Percentiles rank a stretch among this genome's conserved stretches.
These are phyloP conservation scores for Hydra vulgaris DNA, from an alignment of 30 jellyfish, hydroid and myxozoan genomes.

Conservation along the genomic window DNA sequence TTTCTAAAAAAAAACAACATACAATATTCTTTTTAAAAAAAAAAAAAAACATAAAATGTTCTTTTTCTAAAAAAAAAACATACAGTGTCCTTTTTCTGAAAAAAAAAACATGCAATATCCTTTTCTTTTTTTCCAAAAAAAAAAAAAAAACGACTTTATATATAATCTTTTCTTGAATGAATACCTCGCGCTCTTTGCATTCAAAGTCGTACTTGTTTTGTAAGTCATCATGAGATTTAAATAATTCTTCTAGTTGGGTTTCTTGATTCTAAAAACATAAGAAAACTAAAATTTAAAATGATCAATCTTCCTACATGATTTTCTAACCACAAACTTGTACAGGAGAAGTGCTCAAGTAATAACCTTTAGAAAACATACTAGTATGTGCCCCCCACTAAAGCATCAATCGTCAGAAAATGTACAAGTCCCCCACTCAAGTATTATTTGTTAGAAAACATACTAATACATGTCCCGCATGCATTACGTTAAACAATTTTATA, in stretches of 20 bases:
- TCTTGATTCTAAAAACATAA: constrained; percentile 81
- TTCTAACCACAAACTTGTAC: not conserved
- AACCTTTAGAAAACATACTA: too few relatives aligned
- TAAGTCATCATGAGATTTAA: constrained; percentile 79
- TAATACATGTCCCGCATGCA: too few relatives aligned
- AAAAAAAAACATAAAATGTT: too few relatives aligned
- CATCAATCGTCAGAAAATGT: too few relatives aligned
- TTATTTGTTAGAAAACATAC: too few relatives aligned
- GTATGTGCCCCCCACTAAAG: too few relatives aligned
- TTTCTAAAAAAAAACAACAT: not conserved
- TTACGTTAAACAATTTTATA: too few relatives aligned
- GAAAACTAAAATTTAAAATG: not conserved
- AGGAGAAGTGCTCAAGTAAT: not conserved
- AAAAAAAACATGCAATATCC: not conserved
- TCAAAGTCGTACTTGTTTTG: constrained; percentile 74
- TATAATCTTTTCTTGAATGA: not conserved
- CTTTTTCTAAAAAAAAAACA: too few relatives aligned
- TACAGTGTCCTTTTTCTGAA: too few relatives aligned
- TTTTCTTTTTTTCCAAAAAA: constrained; percentile 1
- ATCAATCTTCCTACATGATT: too few relatives aligned
- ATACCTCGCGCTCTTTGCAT: constrained; percentile 64
- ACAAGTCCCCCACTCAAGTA: too few relatives aligned
- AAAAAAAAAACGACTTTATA: not conserved
- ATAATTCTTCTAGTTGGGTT: constrained; percentile 79
- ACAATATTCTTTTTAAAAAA: not conserved